Evolutionary conservation across 2,797 vertebrate species (phyloP).

Genomic region (Centropyge bicolor): DNA sequence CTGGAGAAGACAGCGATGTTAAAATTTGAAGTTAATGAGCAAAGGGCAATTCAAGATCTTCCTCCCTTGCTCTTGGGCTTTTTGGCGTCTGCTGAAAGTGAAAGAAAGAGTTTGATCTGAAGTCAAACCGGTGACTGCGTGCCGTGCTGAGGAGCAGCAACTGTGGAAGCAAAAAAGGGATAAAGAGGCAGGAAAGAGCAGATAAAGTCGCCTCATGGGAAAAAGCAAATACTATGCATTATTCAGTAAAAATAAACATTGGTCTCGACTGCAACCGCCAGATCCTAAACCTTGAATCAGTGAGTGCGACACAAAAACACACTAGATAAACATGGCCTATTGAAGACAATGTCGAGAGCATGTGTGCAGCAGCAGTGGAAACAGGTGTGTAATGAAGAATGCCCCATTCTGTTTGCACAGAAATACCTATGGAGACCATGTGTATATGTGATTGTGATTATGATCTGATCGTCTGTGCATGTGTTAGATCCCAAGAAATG

Average conservation of each 20-base stretch:
- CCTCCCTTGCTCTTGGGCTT: slow-evolving; percentile 36
- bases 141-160: not conserved
- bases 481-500: not conserved
- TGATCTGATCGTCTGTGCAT: not conserved
- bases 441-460: slow-evolving; percentile 2
- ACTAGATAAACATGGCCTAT: not conserved
- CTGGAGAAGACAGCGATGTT: slow-evolving; percentile 22
- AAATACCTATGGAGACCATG: slow-evolving; percentile 12
- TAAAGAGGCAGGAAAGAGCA: not conserved
- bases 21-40: slow-evolving; percentile 51
- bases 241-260: slow-evolving; percentile 18
- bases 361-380: slow-evolving; percentile 36
- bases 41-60: slow-evolving; percentile 24
- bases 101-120: slow-evolving; percentile 30
- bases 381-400: slow-evolving; percentile 50
- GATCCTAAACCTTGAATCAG: not conserved
- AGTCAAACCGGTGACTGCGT: slow-evolving; percentile 22
- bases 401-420: not conserved
- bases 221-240: slow-evolving; percentile 7
- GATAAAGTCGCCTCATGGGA: not conserved
- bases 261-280: not conserved
- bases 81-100: slow-evolving; percentile 15
- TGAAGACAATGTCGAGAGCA: slow-evolving; percentile 27
- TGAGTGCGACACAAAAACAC: slow-evolving; percentile 1
- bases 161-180: not conserved